A percentile compares a stretch with the other conserved stretches of the same genome.
Evolutionary conservation across 2,888 invertebrate genomes (phyloP).

Genomic region (Heliconius hortense): DNA sequence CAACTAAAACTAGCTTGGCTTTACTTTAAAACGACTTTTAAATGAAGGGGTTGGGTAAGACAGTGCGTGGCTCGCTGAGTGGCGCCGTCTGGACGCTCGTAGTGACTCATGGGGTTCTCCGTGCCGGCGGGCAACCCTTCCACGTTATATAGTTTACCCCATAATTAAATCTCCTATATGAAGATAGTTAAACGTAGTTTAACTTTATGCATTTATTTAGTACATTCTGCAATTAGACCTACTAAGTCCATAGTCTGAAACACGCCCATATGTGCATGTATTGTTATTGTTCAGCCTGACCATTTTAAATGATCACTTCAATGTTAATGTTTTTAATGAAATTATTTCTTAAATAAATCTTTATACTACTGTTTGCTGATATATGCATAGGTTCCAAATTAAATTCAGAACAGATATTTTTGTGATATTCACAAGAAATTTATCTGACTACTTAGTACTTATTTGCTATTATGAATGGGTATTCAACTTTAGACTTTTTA

Average conservation of each 20-base stretch:
- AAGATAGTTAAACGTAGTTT: slow-evolving; percentile 6
- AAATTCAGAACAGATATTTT: neutral
- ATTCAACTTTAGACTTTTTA: too few species aligned
- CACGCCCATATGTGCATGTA: neutral
- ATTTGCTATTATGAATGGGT: too few species aligned
- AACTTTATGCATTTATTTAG: neutral
- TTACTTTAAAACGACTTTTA: slow-evolving; percentile 39
- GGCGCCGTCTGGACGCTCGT: slow-evolving; percentile 75
- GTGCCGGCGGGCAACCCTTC: slow-evolving; percentile 61
- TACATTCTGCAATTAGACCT: neutral
- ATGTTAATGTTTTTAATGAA: too few species aligned
- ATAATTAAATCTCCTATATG: slow-evolving; percentile 61
- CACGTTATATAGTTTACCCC: slow-evolving; percentile 65
- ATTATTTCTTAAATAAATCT: too few species aligned
- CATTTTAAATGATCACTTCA: too few species aligned
- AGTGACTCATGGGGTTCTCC: slow-evolving; percentile 77
- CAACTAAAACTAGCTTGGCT: slow-evolving; percentile 16
- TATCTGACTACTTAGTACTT: neutral
- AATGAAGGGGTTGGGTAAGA: slow-evolving; percentile 56
- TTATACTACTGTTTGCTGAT: neutral
- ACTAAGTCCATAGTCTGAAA: neutral
- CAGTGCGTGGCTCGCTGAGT: slow-evolving; percentile 55
- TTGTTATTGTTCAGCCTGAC: neutral
- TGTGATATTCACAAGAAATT: neutral
- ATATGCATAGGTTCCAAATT: neutral